phyloP scores from a whole-genome alignment of 2,797 vertebrate genomes.

The Iguana delicatissima region DNA sequence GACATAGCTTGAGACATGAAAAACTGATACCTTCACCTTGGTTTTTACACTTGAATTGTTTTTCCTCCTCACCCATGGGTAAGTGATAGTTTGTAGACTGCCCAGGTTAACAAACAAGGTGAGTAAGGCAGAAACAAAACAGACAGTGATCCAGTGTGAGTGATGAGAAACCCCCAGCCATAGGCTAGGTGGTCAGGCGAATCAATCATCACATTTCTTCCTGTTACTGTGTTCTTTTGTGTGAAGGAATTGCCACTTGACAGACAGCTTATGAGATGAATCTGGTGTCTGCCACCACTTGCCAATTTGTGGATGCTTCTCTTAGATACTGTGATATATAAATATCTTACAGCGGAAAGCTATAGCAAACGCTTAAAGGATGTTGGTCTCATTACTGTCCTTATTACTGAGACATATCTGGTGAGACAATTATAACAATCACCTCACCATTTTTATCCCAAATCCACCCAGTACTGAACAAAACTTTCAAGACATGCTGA shows the following conservation, averaged over 20 bases:
- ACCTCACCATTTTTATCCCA: background rate
- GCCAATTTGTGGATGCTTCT: slow-evolving; percentile 7
- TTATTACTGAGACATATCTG: background rate
- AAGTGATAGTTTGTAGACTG: background rate
- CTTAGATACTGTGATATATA: slow-evolving; percentile 5
- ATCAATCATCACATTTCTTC: background rate
- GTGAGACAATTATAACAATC: background rate
- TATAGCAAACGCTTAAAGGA: background rate
- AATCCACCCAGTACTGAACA: background rate
- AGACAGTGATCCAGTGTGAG: background rate
- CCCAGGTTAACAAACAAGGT: background rate
- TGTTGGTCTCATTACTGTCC: background rate
- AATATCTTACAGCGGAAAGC: slow-evolving; percentile 14
- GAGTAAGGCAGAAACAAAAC: background rate
- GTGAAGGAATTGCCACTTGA: background rate
- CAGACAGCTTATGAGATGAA: slow-evolving; percentile 20
- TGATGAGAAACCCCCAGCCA: background rate
- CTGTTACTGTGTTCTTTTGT: background rate
- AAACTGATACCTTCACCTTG: no score
- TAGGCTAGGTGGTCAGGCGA: background rate
- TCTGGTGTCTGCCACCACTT: background rate
- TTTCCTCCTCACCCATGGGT: no score
- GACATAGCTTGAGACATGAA: no score
- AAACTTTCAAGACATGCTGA: slow-evolving; percentile 21
- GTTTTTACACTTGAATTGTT: no score